Conservation (phyloP, 2,113 vertebrate genomes). For the Heteronetta atricapilla region DNA sequence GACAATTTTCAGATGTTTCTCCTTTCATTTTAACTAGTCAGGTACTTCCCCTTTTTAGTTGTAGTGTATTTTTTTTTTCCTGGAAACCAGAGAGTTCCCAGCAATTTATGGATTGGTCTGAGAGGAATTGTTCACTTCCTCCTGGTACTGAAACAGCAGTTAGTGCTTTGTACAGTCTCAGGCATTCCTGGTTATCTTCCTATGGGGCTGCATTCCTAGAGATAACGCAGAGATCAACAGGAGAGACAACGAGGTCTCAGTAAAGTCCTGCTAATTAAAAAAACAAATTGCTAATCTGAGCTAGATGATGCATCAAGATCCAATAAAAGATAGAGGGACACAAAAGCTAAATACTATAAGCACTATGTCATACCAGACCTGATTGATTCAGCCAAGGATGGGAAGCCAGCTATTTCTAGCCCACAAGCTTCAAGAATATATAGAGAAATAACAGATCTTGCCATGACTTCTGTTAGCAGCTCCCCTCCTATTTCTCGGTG, state of each 20-base stretch:
- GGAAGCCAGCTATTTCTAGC: neutral
- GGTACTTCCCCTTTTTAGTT: neutral
- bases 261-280: neutral
- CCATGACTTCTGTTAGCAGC: neutral
- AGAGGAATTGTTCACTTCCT: neutral
- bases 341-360: neutral
- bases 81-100: neutral
- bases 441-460: neutral
- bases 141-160: neutral
- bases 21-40: neutral
- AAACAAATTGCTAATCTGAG: neutral
- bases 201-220: neutral
- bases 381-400: neutral
- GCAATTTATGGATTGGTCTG: neutral
- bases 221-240: neutral
- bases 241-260: neutral
- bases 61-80: neutral
- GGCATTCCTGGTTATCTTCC: neutral
- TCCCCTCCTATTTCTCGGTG: neutral
- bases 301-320: neutral
- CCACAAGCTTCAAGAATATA: neutral
- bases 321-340: neutral
- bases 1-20: neutral
- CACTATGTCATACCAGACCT: neutral
- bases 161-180: neutral